Conservation (phyloP, 2,113 vertebrate species). For the Rhea americana region DNA sequence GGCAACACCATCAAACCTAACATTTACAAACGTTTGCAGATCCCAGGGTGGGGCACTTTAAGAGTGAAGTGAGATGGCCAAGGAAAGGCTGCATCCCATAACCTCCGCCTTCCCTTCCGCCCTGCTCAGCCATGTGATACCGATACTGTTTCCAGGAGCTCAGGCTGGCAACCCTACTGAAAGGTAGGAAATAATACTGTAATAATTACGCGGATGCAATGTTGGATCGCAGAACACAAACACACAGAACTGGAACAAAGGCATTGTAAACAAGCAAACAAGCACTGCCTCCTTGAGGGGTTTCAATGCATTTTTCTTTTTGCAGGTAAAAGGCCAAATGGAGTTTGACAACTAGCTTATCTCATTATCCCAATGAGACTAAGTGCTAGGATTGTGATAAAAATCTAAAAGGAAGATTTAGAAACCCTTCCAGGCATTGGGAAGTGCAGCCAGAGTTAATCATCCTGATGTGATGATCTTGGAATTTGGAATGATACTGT, state of each 20-base stretch:
- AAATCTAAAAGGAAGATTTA: slow-evolving; percentile 73
- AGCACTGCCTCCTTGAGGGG: slow-evolving; percentile 74
- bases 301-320: slow-evolving; percentile 68
- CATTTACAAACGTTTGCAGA: slow-evolving; percentile 23
- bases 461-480: slow-evolving; percentile 73
- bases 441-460: slow-evolving; percentile 77
- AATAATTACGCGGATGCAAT: slow-evolving; percentile 71
- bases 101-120: slow-evolving; percentile 21
- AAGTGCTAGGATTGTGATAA: slow-evolving; percentile 72
- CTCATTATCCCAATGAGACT: slow-evolving; percentile 74
- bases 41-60: slow-evolving; percentile 62
- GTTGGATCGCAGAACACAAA: slow-evolving; percentile 75
- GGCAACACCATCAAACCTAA: neutral
- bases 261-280: slow-evolving; percentile 81
- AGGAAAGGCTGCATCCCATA: slow-evolving; percentile 24
- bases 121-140: slow-evolving; percentile 46
- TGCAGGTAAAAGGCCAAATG: slow-evolving; percentile 71
- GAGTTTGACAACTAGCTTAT: slow-evolving; percentile 73
- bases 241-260: slow-evolving; percentile 65
- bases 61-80: slow-evolving; percentile 26
- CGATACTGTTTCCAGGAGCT: slow-evolving; percentile 64
- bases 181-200: slow-evolving; percentile 84
- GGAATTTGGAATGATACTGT: slow-evolving; percentile 80
- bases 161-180: slow-evolving; percentile 77
- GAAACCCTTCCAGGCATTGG: slow-evolving; percentile 76